phyloP scores from a whole-genome alignment of 53 echinoderm and acorn worm genomes.

The Zoroaster sp. region DNA sequence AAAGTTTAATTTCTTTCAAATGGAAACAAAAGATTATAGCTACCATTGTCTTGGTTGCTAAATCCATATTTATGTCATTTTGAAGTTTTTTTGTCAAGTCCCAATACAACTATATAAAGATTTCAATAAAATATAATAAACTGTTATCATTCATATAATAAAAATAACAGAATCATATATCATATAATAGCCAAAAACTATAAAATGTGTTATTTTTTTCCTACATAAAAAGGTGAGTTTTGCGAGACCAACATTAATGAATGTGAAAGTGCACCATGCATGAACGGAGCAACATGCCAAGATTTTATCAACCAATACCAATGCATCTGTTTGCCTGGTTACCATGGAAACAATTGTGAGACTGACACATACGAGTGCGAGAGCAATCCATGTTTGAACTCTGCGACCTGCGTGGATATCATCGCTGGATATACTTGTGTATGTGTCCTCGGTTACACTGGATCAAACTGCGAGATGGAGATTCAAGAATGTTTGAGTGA shows the following conservation, averaged over 20 bases:
- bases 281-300: slow-evolving; percentile 43
- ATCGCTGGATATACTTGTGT: slow-evolving; percentile 16
- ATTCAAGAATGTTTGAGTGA: slow-evolving; percentile 25
- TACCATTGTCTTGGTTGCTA: too few species aligned
- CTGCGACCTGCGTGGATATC: slow-evolving; percentile 23
- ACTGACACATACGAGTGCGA: slow-evolving; percentile 34
- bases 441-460: slow-evolving; percentile 28
- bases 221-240: not conserved
- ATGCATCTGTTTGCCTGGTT: slow-evolving; percentile 53
- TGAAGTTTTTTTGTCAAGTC: too few species aligned
- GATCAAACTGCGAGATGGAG: slow-evolving; percentile 37
- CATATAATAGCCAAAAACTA: too few species aligned
- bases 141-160: too few species aligned
- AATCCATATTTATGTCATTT: too few species aligned
- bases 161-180: too few species aligned
- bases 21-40: too few species aligned
- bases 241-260: slow-evolving; percentile 47
- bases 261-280: slow-evolving; percentile 52
- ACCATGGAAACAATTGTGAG: slow-evolving; percentile 54
- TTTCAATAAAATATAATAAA: too few species aligned
- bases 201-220: too few species aligned
- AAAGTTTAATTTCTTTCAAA: too few species aligned
- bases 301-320: not conserved
- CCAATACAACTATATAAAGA: too few species aligned
- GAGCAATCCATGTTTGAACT: slow-evolving; percentile 35